Evolutionary conservation across 2,797 vertebrate genomes (phyloP), one percentile per base, ranked within the genome.

Genomic region (Hyperoplus lanceolatus): DNA sequence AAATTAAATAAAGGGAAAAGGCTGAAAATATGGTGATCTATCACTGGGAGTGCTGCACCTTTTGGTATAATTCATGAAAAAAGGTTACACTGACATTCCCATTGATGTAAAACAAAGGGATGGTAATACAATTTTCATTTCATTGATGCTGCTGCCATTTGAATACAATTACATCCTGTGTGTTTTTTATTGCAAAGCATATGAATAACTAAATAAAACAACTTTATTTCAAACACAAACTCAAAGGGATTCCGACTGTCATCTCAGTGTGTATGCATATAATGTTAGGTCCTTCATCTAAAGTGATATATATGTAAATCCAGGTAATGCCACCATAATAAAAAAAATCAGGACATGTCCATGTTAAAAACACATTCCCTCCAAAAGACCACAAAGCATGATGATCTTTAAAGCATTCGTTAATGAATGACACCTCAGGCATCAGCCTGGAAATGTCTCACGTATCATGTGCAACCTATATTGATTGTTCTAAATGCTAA

Each of bases 401-500:
- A 80, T 82, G 85, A 87, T 86, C 73, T 91, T 90, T 90, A 83
- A 38, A 77, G 61, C 81, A 42, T 90, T 63, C 38, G 64, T 89
- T 91, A 86, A 77, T 77, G 57, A 85, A 84, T 77, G 81, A 87
- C 87, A 90, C 86, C 74, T 81, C 74, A 18, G 80, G 81, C 86
- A 74, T 90, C 82, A 84, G 85, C 83, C 79, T 83, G 79, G 87
- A 92, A 93, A 92, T 94, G 84, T 79, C 85, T 83, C 82, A 83
- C 72, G 58, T 92, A 91, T 92, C 94, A 94, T 92, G 83, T 90
- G 83, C 80, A 93, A 90, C 87, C 91, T 93, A 80, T 93, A 96
- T 94, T 90, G 94, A 95, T 96, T 92, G 79, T 89, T 94, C 87
- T 92, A 94, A 95, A 95, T 95, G 93, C 94, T 95, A 95, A 95